A percentile compares a stretch with the other conserved stretches of the same genome.
These are phyloP conservation scores for Drosophila meridionalis DNA, from an alignment of 2,888 invertebrate genomes.

Conservation along the genomic window DNA sequence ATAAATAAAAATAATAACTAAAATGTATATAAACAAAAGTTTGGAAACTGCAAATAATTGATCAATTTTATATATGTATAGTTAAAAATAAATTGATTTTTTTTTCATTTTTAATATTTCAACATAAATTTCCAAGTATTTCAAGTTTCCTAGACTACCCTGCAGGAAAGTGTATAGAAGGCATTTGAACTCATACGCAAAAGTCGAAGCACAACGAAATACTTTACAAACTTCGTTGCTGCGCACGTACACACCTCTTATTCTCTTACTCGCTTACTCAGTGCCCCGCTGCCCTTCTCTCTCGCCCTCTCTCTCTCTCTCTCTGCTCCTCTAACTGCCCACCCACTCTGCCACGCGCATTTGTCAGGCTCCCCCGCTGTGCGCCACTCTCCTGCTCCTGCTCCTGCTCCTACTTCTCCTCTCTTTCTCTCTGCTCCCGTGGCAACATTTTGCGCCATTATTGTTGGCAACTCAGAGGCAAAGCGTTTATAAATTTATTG, in stretches of 20 bases:
- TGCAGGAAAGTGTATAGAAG: not conserved
- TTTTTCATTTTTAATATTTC: too few species aligned
- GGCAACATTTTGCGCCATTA: conserved; percentile 68
- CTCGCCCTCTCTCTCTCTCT: too few species aligned
- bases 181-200: conserved; percentile 53
- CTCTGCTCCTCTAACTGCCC: not conserved
- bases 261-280: not conserved
- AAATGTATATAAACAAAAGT: too few species aligned
- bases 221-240: conserved; percentile 57
- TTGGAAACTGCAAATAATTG: too few species aligned
- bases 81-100: too few species aligned
- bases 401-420: not conserved
- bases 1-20: too few species aligned
- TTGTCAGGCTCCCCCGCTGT: conserved; percentile 50
- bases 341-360: conserved; percentile 42
- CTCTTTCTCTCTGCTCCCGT: not conserved
- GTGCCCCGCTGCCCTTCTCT: not conserved
- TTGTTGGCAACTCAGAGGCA: conserved; percentile 67
- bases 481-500: conserved; percentile 78
- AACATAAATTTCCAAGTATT: not conserved
- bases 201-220: conserved; percentile 47
- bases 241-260: conserved; percentile 63
- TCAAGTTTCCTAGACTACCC: conserved; percentile 3
- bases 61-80: too few species aligned
- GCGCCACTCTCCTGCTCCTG: not conserved